Percentiles rank a stretch among this genome's conserved stretches.
phyloP scores from a whole-genome alignment of 2,888 invertebrate species.

The Thymelicus sylvestris region DNA sequence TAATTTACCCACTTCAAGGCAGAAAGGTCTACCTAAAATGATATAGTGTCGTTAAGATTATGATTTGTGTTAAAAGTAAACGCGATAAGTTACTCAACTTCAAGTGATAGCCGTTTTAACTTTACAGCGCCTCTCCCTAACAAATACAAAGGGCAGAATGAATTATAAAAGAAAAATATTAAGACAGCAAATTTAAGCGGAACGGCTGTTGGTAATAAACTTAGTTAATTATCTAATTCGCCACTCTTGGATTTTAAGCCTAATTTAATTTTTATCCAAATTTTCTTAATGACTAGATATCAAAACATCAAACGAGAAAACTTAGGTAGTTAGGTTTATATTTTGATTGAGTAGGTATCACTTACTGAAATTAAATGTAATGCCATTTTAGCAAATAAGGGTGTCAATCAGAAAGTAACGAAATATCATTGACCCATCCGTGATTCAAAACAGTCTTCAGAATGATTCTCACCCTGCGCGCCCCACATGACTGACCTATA shows the following conservation, averaged over 20 bases:
- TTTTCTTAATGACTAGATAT: too few species aligned
- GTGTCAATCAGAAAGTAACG: too few species aligned
- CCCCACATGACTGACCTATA: too few species aligned
- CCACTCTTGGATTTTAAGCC: constrained; percentile 20
- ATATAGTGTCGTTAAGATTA: constrained; percentile 15
- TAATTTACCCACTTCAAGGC: neutral
- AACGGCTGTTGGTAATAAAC: constrained; percentile 36
- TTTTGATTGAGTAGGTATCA: too few species aligned
- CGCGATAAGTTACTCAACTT: constrained; percentile 19
- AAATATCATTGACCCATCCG: too few species aligned
- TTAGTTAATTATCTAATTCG: constrained; percentile 41
- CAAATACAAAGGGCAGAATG: constrained; percentile 34
- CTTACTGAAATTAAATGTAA: too few species aligned
- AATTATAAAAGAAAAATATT: constrained; percentile 38
- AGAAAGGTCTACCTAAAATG: neutral
- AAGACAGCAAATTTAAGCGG: constrained; percentile 31
- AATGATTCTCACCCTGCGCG: too few species aligned
- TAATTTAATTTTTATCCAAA: neutral
- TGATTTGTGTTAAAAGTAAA: constrained; percentile 17
- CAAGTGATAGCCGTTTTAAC: constrained; percentile 22
- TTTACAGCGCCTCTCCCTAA: constrained; percentile 20
- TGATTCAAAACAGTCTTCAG: too few species aligned
- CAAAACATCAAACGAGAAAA: too few species aligned
- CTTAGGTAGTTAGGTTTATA: too few species aligned
- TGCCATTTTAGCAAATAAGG: too few species aligned